phyloP scores from a whole-genome alignment of 2,113 vertebrate genomes.

The Oryzias woworae region DNA sequence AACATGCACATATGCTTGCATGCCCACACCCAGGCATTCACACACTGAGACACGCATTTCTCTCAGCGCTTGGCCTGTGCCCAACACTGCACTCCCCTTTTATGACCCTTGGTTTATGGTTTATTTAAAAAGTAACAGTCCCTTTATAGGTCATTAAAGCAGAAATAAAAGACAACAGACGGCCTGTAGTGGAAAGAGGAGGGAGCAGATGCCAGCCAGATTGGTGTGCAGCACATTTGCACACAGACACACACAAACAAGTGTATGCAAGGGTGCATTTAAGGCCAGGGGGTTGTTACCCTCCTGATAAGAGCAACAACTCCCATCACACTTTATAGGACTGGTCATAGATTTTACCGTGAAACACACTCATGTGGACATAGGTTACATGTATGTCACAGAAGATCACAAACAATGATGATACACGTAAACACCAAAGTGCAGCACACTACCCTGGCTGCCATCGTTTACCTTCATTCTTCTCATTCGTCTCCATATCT shows the following conservation, averaged over 20 bases:
- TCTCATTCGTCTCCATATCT: conserved; percentile 10
- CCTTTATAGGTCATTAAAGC: conserved; percentile 81
- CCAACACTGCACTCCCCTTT: conserved; percentile 73
- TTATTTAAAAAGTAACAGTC: conserved; percentile 83
- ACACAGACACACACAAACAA: conserved; percentile 27
- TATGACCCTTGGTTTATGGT: conserved; percentile 79
- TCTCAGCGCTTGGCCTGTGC: conserved; percentile 65
- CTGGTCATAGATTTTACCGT: conserved; percentile 4
- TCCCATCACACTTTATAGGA: conserved; percentile 30
- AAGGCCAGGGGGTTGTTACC: conserved; percentile 57
- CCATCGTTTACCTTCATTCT: conserved; percentile 14
- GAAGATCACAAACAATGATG: background rate
- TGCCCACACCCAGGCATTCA: conserved; percentile 46
- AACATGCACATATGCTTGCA: conserved; percentile 61
- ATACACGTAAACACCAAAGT: background rate
- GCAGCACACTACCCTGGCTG: background rate
- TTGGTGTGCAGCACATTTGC: conserved; percentile 43
- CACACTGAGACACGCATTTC: conserved; percentile 35
- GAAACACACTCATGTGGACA: background rate
- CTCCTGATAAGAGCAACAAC: conserved; percentile 25
- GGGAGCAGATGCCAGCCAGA: conserved; percentile 65
- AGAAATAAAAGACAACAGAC: conserved; percentile 75
- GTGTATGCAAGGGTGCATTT: conserved; percentile 42
- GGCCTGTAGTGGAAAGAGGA: conserved; percentile 59
- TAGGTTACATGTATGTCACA: background rate